These are phyloP conservation scores for Peucedramus taeniatus DNA, from an alignment of 2,113 vertebrate genomes.

Conservation along the genomic window DNA sequence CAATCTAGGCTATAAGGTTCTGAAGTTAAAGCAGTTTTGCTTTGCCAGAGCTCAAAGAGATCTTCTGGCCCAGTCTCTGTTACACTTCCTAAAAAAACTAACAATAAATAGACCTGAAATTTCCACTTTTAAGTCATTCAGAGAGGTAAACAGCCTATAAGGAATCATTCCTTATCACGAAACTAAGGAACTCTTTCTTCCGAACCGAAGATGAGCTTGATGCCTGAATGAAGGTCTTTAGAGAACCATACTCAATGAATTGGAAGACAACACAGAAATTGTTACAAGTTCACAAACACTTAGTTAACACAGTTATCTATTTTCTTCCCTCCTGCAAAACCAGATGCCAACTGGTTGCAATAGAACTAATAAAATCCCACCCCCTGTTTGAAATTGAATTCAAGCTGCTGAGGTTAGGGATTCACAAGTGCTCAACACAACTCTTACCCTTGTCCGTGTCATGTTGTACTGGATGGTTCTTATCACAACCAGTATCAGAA, in stretches of 20 bases:
- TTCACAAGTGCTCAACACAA: fast-evolving
- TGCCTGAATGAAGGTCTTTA: background rate
- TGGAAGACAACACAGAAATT: background rate
- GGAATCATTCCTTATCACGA: background rate
- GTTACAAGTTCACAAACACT: background rate
- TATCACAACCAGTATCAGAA: slow-evolving; percentile 95
- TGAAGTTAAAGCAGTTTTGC: background rate
- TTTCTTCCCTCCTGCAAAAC: background rate
- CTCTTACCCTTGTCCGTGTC: slow-evolving; percentile 95
- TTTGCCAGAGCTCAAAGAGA: background rate
- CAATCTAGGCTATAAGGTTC: background rate
- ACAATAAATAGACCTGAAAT: background rate
- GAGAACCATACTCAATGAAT: background rate
- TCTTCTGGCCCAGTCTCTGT: background rate
- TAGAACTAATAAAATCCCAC: background rate
- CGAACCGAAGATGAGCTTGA: background rate
- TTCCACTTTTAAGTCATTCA: background rate
- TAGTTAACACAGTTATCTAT: background rate
- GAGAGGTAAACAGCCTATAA: background rate
- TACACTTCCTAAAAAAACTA: background rate
- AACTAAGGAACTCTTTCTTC: background rate
- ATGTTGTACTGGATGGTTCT: slow-evolving; percentile 99
- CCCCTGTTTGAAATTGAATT: background rate
- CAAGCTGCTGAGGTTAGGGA: background rate
- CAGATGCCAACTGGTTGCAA: background rate